Conservation (phyloP, 2,888 invertebrate genomes). For the Ceratothoa steindachneri region DNA sequence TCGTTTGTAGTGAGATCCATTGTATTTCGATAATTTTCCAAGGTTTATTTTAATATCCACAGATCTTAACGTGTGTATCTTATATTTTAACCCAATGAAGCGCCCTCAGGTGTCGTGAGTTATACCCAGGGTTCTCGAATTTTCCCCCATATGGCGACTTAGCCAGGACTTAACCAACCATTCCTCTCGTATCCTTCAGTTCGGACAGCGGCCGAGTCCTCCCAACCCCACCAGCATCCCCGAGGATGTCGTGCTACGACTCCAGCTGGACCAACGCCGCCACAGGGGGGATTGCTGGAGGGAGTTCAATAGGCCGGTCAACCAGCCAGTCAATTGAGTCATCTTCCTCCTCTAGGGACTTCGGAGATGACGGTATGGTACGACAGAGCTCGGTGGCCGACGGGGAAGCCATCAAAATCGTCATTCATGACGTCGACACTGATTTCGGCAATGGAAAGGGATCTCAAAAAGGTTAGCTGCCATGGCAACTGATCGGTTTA, state of each 20-base stretch:
- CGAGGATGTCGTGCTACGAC: slow-evolving; percentile 17
- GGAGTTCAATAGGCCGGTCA: slow-evolving; percentile 23
- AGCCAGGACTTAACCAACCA: too few species aligned
- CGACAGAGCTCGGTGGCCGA: slow-evolving; percentile 76
- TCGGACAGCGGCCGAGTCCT: slow-evolving; percentile 39
- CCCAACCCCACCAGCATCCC: slow-evolving; percentile 41
- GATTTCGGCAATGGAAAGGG: slow-evolving; percentile 56
- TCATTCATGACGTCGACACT: slow-evolving; percentile 86
- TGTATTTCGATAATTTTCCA: too few species aligned
- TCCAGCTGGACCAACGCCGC: slow-evolving; percentile 10
- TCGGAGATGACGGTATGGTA: slow-evolving; percentile 28
- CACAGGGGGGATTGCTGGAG: slow-evolving; percentile 19
- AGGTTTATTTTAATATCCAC: too few species aligned
- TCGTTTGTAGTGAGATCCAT: too few species aligned
- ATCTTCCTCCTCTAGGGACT: slow-evolving; percentile 23
- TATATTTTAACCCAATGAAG: too few species aligned
- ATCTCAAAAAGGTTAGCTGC: background rate
- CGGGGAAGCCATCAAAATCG: slow-evolving; percentile 86
- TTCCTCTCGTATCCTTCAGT: too few species aligned
- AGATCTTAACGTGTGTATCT: too few species aligned
- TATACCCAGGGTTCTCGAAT: too few species aligned
- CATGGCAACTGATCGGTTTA: too few species aligned
- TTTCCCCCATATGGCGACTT: too few species aligned
- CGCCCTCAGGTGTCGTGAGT: too few species aligned
- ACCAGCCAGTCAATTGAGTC: slow-evolving; percentile 40